Evolutionary conservation across 2,113 vertebrate species (phyloP).

Genomic region (Picathartes gymnocephalus): DNA sequence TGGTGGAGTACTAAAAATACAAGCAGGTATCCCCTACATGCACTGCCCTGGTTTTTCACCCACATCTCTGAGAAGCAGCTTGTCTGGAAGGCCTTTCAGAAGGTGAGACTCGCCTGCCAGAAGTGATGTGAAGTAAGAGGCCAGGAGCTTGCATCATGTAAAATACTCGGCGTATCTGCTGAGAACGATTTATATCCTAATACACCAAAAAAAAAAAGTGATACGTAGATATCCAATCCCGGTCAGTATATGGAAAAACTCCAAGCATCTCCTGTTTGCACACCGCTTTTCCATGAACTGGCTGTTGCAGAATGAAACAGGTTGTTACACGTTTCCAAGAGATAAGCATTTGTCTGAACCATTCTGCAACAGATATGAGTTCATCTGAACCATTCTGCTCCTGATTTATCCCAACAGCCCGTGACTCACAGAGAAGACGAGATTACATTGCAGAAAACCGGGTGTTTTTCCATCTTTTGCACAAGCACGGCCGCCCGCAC

Average conservation of each 20-base stretch:
- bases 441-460: background rate
- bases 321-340: background rate
- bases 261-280: background rate
- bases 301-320: background rate
- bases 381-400: background rate
- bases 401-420: background rate
- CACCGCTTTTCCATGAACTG: background rate
- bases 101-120: background rate
- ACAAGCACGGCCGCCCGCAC: background rate
- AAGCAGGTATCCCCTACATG: background rate
- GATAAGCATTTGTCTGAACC: background rate
- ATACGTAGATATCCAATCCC: accelerated
- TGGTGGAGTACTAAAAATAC: background rate
- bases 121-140: background rate
- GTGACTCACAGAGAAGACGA: background rate
- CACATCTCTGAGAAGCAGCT: background rate
- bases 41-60: background rate
- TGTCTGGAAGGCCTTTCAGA: background rate
- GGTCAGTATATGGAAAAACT: background rate
- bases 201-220: background rate
- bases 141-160: accelerated
- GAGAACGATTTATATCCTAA: background rate
- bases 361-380: background rate
- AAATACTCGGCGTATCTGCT: background rate
- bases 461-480: background rate